phyloP scores from a whole-genome alignment of 2,888 invertebrate genomes.

The Trichogramma evanescens region DNA sequence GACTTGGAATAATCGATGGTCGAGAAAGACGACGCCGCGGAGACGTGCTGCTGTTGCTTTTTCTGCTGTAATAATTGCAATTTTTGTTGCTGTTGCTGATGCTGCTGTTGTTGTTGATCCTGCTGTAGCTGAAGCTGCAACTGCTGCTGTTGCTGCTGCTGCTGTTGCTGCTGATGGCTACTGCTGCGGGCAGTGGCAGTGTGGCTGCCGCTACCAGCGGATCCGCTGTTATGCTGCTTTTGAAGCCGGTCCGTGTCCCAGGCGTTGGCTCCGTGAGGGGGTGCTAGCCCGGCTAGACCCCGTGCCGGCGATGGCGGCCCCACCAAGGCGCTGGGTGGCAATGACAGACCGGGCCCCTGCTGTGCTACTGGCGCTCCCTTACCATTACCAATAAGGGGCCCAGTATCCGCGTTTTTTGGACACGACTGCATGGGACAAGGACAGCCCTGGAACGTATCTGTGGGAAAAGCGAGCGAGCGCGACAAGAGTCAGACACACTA shows the following conservation, averaged over 20 bases:
- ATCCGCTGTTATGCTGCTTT: slow-evolving; percentile 29
- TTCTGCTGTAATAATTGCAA: background rate
- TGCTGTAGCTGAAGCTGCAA: background rate
- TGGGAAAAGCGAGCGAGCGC: slow-evolving; percentile 13
- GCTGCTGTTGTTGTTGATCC: background rate
- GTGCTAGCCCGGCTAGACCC: slow-evolving; percentile 48
- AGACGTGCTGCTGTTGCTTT: background rate
- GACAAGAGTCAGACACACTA: background rate
- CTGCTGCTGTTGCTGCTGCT: slow-evolving; percentile 1
- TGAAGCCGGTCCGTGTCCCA: slow-evolving; percentile 52
- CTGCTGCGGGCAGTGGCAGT: background rate
- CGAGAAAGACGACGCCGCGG: background rate
- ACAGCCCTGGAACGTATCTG: slow-evolving; percentile 64
- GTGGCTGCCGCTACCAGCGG: background rate
- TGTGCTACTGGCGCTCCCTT: slow-evolving; percentile 55
- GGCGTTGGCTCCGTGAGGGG: slow-evolving; percentile 47
- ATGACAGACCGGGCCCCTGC: slow-evolving; percentile 48
- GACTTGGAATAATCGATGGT: too few relatives aligned
- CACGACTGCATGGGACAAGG: slow-evolving; percentile 89
- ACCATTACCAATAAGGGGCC: slow-evolving; percentile 95
- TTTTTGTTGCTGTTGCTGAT: background rate
- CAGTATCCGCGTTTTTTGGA: slow-evolving; percentile 98
- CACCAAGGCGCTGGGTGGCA: slow-evolving; percentile 48
- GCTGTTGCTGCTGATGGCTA: background rate
- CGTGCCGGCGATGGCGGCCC: slow-evolving; percentile 52